Evolutionary conservation across 1,140 invertebrate species (phyloP).

Genomic region (Riptortus pedestris): DNA sequence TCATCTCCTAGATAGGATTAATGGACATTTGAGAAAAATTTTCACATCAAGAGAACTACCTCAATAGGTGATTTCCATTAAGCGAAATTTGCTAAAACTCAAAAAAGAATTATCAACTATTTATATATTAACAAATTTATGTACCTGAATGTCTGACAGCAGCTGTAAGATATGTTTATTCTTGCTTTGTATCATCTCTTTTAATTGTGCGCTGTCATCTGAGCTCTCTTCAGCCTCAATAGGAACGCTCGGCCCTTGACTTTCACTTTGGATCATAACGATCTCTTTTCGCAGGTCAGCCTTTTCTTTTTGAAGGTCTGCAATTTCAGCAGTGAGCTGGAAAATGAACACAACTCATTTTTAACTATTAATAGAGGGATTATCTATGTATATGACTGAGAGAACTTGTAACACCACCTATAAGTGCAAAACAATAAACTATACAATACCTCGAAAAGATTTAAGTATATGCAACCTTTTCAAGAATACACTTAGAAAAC

Average conservation of each 20-base stretch:
- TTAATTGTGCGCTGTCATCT: slow-evolving; percentile 40
- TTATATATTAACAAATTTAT: no score
- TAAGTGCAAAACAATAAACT: no score
- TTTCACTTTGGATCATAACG: slow-evolving; percentile 28
- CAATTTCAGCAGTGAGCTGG: slow-evolving; percentile 38
- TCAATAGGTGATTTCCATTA: no score
- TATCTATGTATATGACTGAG: no score
- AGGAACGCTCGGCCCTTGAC: slow-evolving; percentile 9
- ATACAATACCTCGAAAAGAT: no score
- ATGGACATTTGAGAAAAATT: no score
- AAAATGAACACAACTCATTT: slow-evolving; percentile 6
- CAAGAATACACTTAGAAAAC: no score
- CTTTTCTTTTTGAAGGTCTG: slow-evolving; percentile 43
- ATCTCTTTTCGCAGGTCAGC: slow-evolving; percentile 38
- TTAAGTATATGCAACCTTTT: no score
- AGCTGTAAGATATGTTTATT: slow-evolving; percentile 57
- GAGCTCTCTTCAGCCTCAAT: slow-evolving; percentile 25
- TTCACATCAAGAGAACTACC: no score
- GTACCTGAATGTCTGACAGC: slow-evolving; percentile 52
- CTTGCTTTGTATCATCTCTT: slow-evolving; percentile 46
- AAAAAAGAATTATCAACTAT: no score
- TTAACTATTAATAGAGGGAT: slow-evolving; percentile 1
- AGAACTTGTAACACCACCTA: background rate
- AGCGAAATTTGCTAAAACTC: no score
- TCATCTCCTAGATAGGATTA: no score